A percentile compares a stretch with the other conserved stretches of the same genome.
These are phyloP conservation scores for Halesus radiatus DNA, from an alignment of 1,140 invertebrate species.

Conservation along the genomic window DNA sequence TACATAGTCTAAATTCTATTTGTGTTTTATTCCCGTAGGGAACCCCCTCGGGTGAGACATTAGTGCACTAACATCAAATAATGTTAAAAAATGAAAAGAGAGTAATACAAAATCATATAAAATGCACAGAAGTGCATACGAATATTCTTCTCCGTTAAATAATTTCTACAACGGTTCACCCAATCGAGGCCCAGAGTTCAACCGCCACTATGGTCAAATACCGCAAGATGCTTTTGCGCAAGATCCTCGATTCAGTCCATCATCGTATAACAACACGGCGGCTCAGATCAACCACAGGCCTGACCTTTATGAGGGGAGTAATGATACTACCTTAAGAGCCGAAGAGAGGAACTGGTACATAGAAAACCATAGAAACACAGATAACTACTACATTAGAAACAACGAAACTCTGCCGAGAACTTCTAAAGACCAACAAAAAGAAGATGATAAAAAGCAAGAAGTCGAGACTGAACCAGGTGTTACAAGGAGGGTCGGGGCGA, in stretches of 20 bases:
- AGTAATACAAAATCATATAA: conserved; percentile 41
- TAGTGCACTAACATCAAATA: background rate
- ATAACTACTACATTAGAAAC: conserved; percentile 44
- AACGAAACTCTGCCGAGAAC: conserved; percentile 53
- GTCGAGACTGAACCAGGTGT: conserved; percentile 61
- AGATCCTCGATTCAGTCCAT: conserved; percentile 43
- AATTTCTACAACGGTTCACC: conserved; percentile 41
- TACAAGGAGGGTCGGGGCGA: conserved; percentile 61
- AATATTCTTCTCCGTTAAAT: conserved; percentile 53
- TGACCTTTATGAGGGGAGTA: conserved; percentile 66
- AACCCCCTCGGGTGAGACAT: background rate
- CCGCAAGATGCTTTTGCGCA: conserved; percentile 39
- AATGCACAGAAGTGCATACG: conserved; percentile 56
- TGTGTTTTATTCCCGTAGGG: too few relatives aligned
- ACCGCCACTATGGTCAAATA: conserved; percentile 47
- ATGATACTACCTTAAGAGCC: conserved; percentile 68
- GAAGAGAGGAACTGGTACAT: conserved; percentile 70
- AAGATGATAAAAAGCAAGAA: conserved; percentile 68
- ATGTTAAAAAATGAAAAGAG: conserved; percentile 21
- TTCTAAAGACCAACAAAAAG: conserved; percentile 54
- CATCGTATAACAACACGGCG: conserved; percentile 24
- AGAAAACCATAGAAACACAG: conserved; percentile 67
- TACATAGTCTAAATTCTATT: too few relatives aligned
- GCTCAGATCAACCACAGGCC: conserved; percentile 41
- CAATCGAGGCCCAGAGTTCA: conserved; percentile 45